phyloP scores from a whole-genome alignment of 92 coral and sea anemone species.

The Zoanthus sociatus region DNA sequence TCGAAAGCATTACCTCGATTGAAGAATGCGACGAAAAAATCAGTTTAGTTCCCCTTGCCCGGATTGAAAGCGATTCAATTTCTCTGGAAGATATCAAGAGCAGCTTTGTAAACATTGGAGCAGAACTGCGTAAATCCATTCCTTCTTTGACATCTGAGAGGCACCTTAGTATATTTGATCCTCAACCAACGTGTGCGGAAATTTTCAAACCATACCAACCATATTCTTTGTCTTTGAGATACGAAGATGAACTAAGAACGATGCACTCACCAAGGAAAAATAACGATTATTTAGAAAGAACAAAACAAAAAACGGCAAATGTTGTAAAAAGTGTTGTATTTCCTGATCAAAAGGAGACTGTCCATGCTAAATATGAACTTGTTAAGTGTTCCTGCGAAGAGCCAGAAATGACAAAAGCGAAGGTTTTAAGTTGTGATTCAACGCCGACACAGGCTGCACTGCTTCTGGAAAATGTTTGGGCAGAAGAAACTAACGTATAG shows the following conservation, averaged over 20 bases:
- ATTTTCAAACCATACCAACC: slow-evolving; percentile 13
- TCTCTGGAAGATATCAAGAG: slow-evolving; percentile 24
- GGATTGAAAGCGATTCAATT: background rate
- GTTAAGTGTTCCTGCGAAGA: slow-evolving; percentile 31
- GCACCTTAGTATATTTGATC: slow-evolving; percentile 10
- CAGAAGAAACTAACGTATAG: slow-evolving; percentile 4
- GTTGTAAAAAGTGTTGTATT: background rate
- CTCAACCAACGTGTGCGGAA: background rate
- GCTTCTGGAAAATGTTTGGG: background rate
- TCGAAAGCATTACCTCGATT: background rate
- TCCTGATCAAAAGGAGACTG: background rate
- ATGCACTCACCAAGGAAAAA: background rate
- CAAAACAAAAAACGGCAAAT: background rate
- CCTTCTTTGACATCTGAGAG: background rate
- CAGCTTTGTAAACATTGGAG: slow-evolving; percentile 23
- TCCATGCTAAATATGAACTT: background rate
- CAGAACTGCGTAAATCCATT: slow-evolving; percentile 9
- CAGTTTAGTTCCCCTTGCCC: background rate
- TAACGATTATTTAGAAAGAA: background rate
- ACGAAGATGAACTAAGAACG: background rate
- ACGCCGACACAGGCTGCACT: background rate
- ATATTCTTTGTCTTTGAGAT: background rate
- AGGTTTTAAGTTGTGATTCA: background rate
- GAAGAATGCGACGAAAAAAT: background rate
- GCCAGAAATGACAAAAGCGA: background rate